Conservation (phyloP, 2,888 invertebrate genomes). For the Lasioglossum lativentre region DNA sequence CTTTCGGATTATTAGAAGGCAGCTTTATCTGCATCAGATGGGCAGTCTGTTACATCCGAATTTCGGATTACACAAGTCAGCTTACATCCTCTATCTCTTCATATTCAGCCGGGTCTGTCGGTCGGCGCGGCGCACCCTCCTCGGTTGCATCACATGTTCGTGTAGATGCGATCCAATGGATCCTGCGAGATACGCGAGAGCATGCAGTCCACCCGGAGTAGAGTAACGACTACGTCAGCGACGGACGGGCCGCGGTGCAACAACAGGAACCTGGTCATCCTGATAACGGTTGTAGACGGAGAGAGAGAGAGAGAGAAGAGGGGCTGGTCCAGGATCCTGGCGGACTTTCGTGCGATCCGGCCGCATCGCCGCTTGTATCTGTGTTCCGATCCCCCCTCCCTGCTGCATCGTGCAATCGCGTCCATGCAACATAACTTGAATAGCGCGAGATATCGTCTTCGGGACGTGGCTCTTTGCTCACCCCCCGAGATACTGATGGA, state of each 20-base stretch:
- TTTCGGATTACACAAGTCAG: neutral
- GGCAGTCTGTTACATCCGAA: neutral
- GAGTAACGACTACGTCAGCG: conserved; percentile 44
- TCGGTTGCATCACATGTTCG: conserved; percentile 13
- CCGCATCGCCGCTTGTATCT: conserved; percentile 55
- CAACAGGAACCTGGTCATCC: conserved; percentile 49
- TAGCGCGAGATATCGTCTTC: conserved; percentile 43
- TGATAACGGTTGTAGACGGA: conserved; percentile 40
- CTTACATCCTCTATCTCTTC: neutral
- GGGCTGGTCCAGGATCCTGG: conserved; percentile 25
- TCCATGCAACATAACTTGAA: conserved; percentile 40
- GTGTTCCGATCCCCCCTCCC: conserved; percentile 34
- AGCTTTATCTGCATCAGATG: neutral
- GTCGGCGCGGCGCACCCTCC: neutral
- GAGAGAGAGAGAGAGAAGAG: neutral
- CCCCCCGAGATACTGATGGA: neutral
- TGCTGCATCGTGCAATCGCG: conserved; percentile 38
- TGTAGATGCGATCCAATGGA: conserved; percentile 29
- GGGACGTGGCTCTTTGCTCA: conserved; percentile 1
- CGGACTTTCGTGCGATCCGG: conserved; percentile 51
- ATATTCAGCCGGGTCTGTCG: conserved; percentile 27
- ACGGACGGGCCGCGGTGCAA: conserved; percentile 25
- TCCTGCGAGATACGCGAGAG: conserved; percentile 25
- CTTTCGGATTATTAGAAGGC: neutral
- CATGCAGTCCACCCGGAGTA: conserved; percentile 1